Base-by-base conservation (phyloP, 2,888 invertebrate species). In the Hymenopus coronatus region DNA sequence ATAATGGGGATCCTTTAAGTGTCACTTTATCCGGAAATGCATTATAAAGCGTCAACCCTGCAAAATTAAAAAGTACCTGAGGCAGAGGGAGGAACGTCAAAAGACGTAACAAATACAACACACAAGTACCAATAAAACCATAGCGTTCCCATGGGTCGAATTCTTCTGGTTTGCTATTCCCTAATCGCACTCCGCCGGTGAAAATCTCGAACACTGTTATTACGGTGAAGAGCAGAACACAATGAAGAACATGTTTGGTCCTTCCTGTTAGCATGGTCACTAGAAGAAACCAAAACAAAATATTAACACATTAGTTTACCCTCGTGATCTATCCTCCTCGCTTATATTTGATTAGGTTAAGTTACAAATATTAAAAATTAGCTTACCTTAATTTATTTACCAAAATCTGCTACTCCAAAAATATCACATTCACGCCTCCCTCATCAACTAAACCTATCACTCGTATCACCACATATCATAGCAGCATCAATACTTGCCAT, bases 21-120 rank as follows among this genome's bases (percentile, higher is more conserved):
- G 96, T 95, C 4, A 98, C 97, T 94, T 97, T 98, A 91, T 98
- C 98, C 88, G 98, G 98, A 93, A 99, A 99, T 91, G 98, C 98
- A 94, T 99, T 99, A 93, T 98, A 99, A 91, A 98, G 94, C 89
- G 97, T 95, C 90, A 99, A 94, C 85, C 98, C 98, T 91, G 96
- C 95, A 93, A 98, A 97, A 93, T 97, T 97, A 93, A 98, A 98
- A 88, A 98, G 92, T 91, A 97, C 97, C 94, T 98, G 98, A 30
- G 98, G 98, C 92, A 98, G 94, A 89, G 98, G 97, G 88, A 98
- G 95, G 92, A 98, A 95, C 88, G 98, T 97, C 87, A 98, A 94
- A 90, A 97, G 95, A 91, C 98, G 95, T 91, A 98, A 93, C 89
- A 96, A 92, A 93, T 98, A 98, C 90, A 98, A 94, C 90, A 96